A percentile compares a stretch with the other conserved stretches of the same genome.
Conservation (phyloP, 2,797 vertebrate genomes). For the Calcarius lapponicus region DNA sequence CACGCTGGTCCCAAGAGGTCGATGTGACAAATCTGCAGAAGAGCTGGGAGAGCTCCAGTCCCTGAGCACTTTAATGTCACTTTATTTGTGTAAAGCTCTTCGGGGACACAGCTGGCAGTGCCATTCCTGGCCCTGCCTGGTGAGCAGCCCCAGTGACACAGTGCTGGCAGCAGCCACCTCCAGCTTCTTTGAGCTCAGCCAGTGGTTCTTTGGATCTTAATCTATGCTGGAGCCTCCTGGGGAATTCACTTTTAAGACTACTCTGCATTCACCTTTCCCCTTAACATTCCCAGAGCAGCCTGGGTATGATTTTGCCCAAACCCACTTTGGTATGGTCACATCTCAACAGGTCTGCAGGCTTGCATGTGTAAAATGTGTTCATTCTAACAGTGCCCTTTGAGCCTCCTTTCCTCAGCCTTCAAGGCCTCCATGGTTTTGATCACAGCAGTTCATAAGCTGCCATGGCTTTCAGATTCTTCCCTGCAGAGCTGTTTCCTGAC, state of each 20-base stretch:
- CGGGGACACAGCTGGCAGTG: not conserved
- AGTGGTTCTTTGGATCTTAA: not conserved
- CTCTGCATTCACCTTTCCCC: not conserved
- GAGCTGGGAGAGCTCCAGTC: not conserved
- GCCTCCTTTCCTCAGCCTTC: not conserved
- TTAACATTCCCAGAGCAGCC: not conserved
- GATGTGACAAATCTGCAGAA: not conserved
- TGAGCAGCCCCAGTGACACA: not conserved
- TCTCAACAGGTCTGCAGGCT: not conserved
- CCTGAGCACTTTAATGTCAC: not conserved
- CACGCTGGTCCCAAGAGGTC: not conserved
- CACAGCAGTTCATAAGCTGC: not conserved
- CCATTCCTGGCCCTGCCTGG: not conserved
- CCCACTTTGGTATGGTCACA: accelerated
- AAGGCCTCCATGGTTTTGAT: not conserved
- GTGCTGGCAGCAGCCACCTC: not conserved
- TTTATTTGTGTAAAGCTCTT: not conserved
- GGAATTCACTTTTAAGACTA: not conserved
- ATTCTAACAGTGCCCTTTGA: not conserved
- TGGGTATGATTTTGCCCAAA: not conserved
- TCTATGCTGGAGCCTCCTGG: not conserved
- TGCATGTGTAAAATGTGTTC: not conserved
- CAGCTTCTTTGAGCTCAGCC: not conserved
- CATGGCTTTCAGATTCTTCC: not conserved
- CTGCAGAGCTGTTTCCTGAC: not conserved